These are phyloP conservation scores for Pseudomyrmex flavicornis DNA, from an alignment of 1,140 invertebrate species.

Conservation along the genomic window DNA sequence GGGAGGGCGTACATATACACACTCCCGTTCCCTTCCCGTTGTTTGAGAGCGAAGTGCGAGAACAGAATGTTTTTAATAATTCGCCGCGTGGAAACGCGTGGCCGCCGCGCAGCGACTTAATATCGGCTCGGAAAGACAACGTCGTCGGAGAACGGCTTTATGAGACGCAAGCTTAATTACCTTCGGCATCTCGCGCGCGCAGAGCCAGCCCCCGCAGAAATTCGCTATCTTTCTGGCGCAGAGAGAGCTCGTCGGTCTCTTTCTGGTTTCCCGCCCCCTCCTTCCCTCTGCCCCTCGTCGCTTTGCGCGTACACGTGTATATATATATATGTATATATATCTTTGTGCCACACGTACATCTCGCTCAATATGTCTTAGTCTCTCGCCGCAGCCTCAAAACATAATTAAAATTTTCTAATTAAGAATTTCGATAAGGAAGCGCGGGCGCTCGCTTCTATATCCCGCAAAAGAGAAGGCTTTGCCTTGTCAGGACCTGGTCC, in stretches of 20 bases:
- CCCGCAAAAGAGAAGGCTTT: constrained; percentile 59
- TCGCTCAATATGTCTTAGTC: constrained; percentile 33
- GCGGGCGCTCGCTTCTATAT: constrained; percentile 47
- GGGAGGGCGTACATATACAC: too few relatives aligned
- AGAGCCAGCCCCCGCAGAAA: constrained; percentile 77
- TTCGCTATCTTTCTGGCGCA: constrained; percentile 72
- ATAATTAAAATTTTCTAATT: constrained; percentile 86
- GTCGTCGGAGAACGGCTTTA: constrained; percentile 71
- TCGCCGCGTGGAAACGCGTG: constrained; percentile 7
- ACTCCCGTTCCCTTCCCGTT: too few relatives aligned
- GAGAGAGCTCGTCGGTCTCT: constrained; percentile 45
- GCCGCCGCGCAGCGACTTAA: constrained; percentile 73
- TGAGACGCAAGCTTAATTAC: constrained; percentile 81
- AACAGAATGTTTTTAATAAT: constrained; percentile 37
- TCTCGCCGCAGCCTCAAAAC: constrained; percentile 77
- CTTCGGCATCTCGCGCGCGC: constrained; percentile 64
- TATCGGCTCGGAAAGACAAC: constrained; percentile 71
- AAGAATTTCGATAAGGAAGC: constrained; percentile 84
- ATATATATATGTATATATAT: too few relatives aligned
- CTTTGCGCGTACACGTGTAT: background rate
- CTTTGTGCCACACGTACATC: constrained; percentile 20
- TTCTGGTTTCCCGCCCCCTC: too few relatives aligned
- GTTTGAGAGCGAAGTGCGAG: constrained; percentile 3
- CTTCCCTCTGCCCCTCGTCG: constrained; percentile 1
- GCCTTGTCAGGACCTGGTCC: constrained; percentile 58